Percentiles rank a stretch among this genome's conserved stretches.
Evolutionary conservation across 1,140 invertebrate genomes (phyloP).

Genomic region (Leucophenga varia): DNA sequence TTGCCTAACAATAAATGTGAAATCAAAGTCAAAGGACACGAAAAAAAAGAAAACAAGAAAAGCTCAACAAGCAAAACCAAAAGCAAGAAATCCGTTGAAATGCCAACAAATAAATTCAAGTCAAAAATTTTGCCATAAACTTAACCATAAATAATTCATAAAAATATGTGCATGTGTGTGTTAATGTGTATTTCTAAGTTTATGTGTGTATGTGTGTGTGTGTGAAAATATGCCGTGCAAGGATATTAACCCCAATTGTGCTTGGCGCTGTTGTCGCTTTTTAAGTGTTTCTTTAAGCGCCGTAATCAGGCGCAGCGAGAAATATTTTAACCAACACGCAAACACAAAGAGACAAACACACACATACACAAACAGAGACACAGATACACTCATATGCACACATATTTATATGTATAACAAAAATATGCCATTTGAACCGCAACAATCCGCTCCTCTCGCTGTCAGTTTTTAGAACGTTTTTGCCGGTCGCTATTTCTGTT

Average conservation of each 20-base stretch:
- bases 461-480: too few relatives aligned
- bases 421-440: too few relatives aligned
- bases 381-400: too few relatives aligned
- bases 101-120: conserved; percentile 40
- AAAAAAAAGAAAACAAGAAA: too few relatives aligned
- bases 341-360: too few relatives aligned
- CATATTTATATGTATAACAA: conserved; percentile 23
- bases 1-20: too few relatives aligned
- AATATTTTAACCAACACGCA: conserved; percentile 43
- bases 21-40: too few relatives aligned
- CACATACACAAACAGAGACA: too few relatives aligned
- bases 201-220: conserved; percentile 4
- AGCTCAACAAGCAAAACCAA: too few relatives aligned
- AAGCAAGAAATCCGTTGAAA: not conserved
- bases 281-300: conserved; percentile 53
- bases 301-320: conserved; percentile 49
- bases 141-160: conserved; percentile 53
- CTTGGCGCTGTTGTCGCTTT: conserved; percentile 39
- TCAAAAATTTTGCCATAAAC: conserved; percentile 49
- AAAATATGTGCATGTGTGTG: conserved; percentile 23
- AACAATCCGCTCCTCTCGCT: too few relatives aligned
- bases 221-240: conserved; percentile 28
- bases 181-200: conserved; percentile 12
- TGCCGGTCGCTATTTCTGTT: too few relatives aligned
- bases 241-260: conserved; percentile 52